Percentiles rank a stretch among this genome's conserved stretches.
Evolutionary conservation across 2,797 vertebrate species (phyloP).

Genomic region (Tiaroga cobitis): DNA sequence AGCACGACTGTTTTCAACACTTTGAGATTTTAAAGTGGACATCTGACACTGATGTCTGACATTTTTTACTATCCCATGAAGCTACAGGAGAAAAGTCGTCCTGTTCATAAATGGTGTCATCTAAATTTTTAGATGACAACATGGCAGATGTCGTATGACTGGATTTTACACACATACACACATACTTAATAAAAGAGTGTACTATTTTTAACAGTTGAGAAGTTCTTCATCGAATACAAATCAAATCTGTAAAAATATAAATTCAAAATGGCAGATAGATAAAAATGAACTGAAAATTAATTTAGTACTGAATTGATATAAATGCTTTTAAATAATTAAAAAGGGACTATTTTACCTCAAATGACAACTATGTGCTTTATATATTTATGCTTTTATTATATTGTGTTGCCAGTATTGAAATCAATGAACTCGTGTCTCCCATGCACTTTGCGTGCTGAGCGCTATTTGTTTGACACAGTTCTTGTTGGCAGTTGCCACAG

Average conservation of each 20-base stretch:
- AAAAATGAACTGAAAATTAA: background rate
- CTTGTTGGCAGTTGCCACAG: background rate
- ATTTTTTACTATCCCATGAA: background rate
- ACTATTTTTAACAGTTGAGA: background rate
- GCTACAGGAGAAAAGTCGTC: too few relatives aligned
- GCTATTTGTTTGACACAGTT: background rate
- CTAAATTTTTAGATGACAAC: background rate
- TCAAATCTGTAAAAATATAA: background rate
- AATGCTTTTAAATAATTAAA: background rate
- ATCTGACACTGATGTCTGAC: background rate
- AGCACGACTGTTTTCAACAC: background rate
- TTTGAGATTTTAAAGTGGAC: background rate
- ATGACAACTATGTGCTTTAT: background rate
- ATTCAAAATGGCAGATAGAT: background rate
- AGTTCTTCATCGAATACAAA: background rate
- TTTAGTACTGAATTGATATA: background rate
- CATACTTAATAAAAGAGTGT: background rate
- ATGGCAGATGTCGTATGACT: background rate
- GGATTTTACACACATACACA: background rate
- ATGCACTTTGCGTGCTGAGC: background rate
- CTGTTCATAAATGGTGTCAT: background rate
- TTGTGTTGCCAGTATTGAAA: background rate
- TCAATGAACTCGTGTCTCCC: background rate
- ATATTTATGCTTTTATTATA: background rate
- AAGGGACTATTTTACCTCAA: background rate